Evolutionary conservation across 1,140 invertebrate genomes (phyloP).

Genomic region (Zaprionus capensis): DNA sequence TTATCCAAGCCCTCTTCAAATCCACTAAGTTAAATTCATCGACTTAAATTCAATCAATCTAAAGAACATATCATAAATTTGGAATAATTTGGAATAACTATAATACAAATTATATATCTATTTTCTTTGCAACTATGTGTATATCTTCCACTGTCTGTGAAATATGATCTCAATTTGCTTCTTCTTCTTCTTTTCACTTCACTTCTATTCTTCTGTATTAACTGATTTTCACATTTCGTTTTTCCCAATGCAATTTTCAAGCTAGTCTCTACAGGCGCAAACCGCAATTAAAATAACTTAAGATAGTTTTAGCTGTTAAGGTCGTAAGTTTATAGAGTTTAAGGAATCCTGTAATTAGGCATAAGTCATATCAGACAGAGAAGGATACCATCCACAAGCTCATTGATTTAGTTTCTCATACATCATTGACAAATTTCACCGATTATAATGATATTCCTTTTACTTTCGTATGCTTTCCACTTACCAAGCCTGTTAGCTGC

Average conservation of each 20-base stretch:
- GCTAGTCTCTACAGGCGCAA: conserved; percentile 7
- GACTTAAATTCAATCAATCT: conserved; percentile 6
- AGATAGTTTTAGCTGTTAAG: conserved; percentile 21
- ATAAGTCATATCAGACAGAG: conserved; percentile 18
- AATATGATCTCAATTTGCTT: conserved; percentile 18
- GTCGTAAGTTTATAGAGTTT: conserved; percentile 32
- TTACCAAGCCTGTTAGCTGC: conserved; percentile 8
- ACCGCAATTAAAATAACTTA: conserved; percentile 11
- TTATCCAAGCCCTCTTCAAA: neutral
- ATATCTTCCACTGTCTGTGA: conserved; percentile 31
- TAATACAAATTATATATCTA: conserved; percentile 13
- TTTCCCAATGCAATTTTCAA: conserved; percentile 2
- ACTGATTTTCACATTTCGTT: conserved; percentile 7
- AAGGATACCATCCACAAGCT: conserved; percentile 18
- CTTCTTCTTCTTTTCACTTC: conserved; percentile 22
- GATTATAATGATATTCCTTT: conserved; percentile 24
- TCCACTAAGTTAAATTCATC: conserved; percentile 2
- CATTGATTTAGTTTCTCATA: conserved; percentile 34
- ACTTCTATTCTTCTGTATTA: conserved; percentile 11
- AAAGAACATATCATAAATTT: neutral
- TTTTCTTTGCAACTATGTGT: conserved; percentile 40
- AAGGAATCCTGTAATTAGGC: conserved; percentile 15
- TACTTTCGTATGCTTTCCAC: neutral
- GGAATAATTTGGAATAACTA: conserved; percentile 2
- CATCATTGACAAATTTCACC: conserved; percentile 20